Evolutionary conservation across 2,113 vertebrate genomes (phyloP).

Genomic region (Leptosomus discolor): DNA sequence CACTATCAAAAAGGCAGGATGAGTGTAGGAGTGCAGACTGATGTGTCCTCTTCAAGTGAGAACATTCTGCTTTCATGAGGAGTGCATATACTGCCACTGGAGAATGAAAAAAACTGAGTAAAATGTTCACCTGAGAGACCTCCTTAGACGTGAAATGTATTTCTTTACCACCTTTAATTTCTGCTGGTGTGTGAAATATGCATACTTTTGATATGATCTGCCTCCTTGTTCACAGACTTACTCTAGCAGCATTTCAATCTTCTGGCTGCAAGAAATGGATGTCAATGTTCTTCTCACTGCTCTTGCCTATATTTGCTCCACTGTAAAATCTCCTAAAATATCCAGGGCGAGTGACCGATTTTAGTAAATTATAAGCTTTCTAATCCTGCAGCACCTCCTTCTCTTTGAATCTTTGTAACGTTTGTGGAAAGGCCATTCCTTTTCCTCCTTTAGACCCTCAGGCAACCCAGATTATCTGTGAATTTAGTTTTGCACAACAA

Average conservation of each 20-base stretch:
- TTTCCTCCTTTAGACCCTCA: not conserved
- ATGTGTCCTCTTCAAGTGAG: not conserved
- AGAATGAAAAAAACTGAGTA: not conserved
- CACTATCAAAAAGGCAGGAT: not conserved
- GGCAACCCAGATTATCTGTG: fast-evolving
- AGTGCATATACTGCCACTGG: not conserved
- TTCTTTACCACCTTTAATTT: not conserved
- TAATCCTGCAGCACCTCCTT: not conserved
- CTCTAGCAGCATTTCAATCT: not conserved
- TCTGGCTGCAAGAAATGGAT: not conserved
- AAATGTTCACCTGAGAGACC: not conserved
- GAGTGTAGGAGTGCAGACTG: not conserved
- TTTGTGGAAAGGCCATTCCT: not conserved
- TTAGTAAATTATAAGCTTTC: not conserved
- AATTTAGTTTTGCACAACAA: not conserved
- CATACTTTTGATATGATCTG: not conserved
- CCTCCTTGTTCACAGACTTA: not conserved
- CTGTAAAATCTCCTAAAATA: not conserved
- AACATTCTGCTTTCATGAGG: not conserved
- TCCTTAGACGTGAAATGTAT: not conserved
- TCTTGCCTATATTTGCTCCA: not conserved
- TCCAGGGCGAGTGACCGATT: not conserved
- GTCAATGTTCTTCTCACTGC: not conserved
- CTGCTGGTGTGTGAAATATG: not conserved
- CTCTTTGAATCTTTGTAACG: not conserved